Base-by-base conservation (phyloP, 2,113 vertebrate species). In the Hymenochirus boettgeri region DNA sequence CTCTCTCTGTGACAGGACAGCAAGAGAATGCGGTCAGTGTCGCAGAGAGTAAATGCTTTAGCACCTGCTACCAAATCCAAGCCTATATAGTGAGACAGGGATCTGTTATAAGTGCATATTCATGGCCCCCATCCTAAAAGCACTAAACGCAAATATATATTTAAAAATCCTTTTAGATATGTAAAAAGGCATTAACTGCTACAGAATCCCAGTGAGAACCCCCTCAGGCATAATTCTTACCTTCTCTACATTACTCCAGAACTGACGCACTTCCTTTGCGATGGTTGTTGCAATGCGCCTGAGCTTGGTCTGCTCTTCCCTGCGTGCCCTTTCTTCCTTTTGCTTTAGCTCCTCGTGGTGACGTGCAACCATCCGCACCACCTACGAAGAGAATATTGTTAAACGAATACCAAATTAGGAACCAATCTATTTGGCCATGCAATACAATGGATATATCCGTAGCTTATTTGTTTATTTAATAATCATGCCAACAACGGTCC, bases 181-280 rank as follows among this genome's bases (percentile, higher is more conserved):
- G n/a, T n/a, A n/a, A n/a, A n/a, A n/a, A n/a, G n/a, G n/a, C n/a
- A n/a, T n/a, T n/a, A n/a, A n/a, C n/a, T n/a, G n/a, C n/a, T n/a
- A n/a, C n/a, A n/a, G n/a, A n/a, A n/a, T n/a, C n/a, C n/a, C n/a
- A n/a, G n/a, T n/a, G n/a, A n/a, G n/a, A n/a, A n/a, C n/a, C n/a
- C n/a, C n/a, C n/a, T n/a, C n/a, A n/a, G n/a, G n/a, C n/a, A n/a
- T n/a, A n/a, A n/a, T n/a, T n/a, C n/a, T 48, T 39, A 96, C 94
- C 90, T 97, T 97, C 70, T 97, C 94, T 21, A 97, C 93, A 1
- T 89, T 97, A 80, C 82, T 92, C 94, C 94, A 97, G 78, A 97
- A 97, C 18, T 92, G 86, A n/a, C 91, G 83, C 54, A 97, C 93
- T 57, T 97, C 94, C 77, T 94, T 95, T n/a, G 94, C 94, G 5